Percentiles rank a stretch among this genome's conserved stretches.
These are phyloP conservation scores for Henricia sp. DNA, from an alignment of 53 echinoderm and acorn worm species.

Conservation along the genomic window DNA sequence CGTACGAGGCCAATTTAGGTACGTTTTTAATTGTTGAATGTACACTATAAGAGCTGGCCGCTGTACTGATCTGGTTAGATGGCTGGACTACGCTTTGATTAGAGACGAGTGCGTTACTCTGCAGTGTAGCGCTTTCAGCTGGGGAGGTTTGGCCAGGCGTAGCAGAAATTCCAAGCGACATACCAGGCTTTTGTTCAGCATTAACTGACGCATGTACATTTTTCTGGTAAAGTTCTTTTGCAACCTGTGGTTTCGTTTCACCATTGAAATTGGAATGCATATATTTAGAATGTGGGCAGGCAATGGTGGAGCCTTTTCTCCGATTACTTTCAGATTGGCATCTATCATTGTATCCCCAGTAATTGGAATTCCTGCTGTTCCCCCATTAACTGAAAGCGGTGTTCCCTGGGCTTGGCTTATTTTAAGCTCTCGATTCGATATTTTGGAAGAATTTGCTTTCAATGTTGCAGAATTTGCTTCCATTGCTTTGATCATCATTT, in stretches of 20 bases:
- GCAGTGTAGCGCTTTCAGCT: not conserved
- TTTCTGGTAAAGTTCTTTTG: not conserved
- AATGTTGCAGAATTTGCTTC: slow-evolving; percentile 1
- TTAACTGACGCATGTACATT: not conserved
- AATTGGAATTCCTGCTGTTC: not conserved
- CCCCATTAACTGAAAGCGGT: not conserved
- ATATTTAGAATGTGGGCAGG: not conserved
- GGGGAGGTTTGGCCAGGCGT: not conserved
- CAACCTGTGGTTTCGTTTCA: not conserved
- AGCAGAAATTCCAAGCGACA: not conserved
- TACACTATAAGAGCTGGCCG: not conserved
- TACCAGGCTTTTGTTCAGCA: not conserved
- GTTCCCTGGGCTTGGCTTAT: not conserved
- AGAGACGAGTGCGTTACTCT: not conserved
- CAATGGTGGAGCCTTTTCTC: slow-evolving; percentile 8
- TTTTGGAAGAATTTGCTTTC: not conserved
- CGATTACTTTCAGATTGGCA: slow-evolving; percentile 15
- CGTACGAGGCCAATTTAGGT: not conserved
- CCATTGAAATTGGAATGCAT: not conserved
- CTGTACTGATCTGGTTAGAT: not conserved
- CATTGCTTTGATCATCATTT: not conserved
- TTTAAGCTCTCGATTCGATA: too few species aligned
- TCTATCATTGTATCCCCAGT: slow-evolving; percentile 4
- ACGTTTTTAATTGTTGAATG: not conserved
- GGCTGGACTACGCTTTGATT: not conserved